Evolutionary conservation across 35 echinoderm and acorn worm genomes (phyloP).

Genomic region (Chiridota heheva): DNA sequence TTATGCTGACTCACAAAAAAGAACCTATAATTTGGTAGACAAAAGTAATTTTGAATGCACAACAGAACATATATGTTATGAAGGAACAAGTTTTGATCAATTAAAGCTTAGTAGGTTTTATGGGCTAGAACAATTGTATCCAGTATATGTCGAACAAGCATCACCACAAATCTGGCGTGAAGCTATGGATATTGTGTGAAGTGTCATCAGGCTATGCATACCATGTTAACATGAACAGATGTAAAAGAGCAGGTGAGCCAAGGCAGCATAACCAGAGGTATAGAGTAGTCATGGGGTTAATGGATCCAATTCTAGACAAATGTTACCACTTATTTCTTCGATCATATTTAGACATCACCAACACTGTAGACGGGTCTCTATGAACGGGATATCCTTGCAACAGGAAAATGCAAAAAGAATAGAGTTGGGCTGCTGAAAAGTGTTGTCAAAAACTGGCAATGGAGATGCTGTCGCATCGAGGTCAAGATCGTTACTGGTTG

Average conservation of each 20-base stretch:
- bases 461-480: neutral
- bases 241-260: neutral
- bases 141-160: slow-evolving; percentile 5
- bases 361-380: neutral
- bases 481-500: neutral
- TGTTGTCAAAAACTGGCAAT: neutral
- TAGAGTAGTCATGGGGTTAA: neutral
- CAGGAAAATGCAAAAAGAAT: neutral
- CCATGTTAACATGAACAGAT: neutral
- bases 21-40: neutral
- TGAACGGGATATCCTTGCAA: neutral
- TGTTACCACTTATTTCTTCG: neutral
- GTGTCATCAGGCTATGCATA: neutral
- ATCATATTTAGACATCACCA: neutral
- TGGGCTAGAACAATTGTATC: neutral
- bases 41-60: neutral
- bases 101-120: neutral
- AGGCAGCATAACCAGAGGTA: neutral
- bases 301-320: neutral
- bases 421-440: neutral
- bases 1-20: neutral
- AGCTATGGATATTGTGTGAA: neutral
- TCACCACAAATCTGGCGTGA: slow-evolving; percentile 1
- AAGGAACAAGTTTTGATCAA: neutral
- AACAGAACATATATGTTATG: neutral